Percentiles rank a stretch among this genome's conserved stretches.
These are phyloP conservation scores for Creontiades dilutus DNA, from an alignment of 2,888 invertebrate genomes.

Conservation along the genomic window DNA sequence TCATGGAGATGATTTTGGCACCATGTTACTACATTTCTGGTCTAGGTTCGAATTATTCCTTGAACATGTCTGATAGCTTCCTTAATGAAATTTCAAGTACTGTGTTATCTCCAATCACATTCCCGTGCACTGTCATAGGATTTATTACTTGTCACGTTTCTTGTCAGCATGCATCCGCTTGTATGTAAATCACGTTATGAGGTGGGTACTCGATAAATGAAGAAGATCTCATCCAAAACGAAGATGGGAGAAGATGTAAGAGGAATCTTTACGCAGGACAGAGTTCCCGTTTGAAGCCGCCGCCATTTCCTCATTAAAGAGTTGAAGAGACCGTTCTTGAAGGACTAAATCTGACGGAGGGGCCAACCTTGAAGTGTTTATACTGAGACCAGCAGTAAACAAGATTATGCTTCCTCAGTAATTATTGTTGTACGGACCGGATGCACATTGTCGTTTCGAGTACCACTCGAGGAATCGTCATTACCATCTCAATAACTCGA, in stretches of 20 bases:
- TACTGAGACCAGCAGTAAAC: slow-evolving; percentile 34
- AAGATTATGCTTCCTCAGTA: slow-evolving; percentile 56
- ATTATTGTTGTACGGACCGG: slow-evolving; percentile 43
- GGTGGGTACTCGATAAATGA: not conserved
- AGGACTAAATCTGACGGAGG: not conserved
- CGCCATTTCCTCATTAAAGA: not conserved
- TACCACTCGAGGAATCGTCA: slow-evolving; percentile 53
- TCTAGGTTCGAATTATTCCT: too few relatives aligned
- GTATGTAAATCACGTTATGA: not conserved
- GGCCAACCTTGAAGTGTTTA: slow-evolving; percentile 29
- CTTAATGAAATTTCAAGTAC: too few relatives aligned
- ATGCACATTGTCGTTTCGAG: slow-evolving; percentile 44
- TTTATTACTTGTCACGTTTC: not conserved
- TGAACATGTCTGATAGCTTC: too few relatives aligned
- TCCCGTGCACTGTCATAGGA: not conserved
- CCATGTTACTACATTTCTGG: too few relatives aligned
- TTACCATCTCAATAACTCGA: slow-evolving; percentile 57
- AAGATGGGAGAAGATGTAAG: not conserved
- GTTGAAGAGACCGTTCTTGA: slow-evolving; percentile 7
- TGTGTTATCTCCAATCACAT: too few relatives aligned
- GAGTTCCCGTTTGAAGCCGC: not conserved
- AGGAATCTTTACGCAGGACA: not conserved
- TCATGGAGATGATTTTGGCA: too few relatives aligned
- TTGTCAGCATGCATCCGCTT: not conserved
- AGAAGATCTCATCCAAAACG: not conserved